Evolutionary conservation across 1,140 invertebrate species (phyloP).

Genomic region (Sminthurides bifidus): DNA sequence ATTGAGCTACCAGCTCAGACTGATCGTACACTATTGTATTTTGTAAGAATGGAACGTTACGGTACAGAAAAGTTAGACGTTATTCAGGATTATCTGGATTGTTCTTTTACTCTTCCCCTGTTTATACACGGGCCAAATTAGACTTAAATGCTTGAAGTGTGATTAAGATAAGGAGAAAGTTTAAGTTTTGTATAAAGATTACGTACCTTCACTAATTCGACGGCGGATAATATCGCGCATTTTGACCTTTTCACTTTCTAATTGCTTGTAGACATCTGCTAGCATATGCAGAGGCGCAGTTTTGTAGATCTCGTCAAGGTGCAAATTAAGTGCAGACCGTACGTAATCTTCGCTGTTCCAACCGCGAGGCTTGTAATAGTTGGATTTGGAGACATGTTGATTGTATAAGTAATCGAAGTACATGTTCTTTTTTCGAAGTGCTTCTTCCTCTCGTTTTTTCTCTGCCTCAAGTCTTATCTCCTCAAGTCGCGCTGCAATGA

Average conservation of each 20-base stretch:
- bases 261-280: conserved; percentile 23
- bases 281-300: conserved; percentile 18
- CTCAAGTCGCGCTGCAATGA: conserved; percentile 23
- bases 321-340: conserved; percentile 6
- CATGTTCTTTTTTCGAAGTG: conserved; percentile 5
- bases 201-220: conserved; percentile 16
- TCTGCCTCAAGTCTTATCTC: conserved; percentile 27
- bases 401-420: conserved; percentile 4
- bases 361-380: background rate
- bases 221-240: conserved; percentile 21
- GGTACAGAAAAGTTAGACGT: too few species aligned
- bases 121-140: too few species aligned
- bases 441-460: conserved; percentile 20
- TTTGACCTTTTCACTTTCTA: conserved; percentile 20
- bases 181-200: too few species aligned
- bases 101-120: too few species aligned
- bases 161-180: too few species aligned
- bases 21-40: too few species aligned
- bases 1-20: too few species aligned
- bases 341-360: conserved; percentile 29
- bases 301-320: conserved; percentile 24
- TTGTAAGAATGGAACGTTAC: too few species aligned
- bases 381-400: background rate
- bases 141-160: too few species aligned
- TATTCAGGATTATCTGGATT: too few species aligned